Conservation (phyloP, 2,888 invertebrate genomes). For the Hirudinaria manillensis region DNA sequence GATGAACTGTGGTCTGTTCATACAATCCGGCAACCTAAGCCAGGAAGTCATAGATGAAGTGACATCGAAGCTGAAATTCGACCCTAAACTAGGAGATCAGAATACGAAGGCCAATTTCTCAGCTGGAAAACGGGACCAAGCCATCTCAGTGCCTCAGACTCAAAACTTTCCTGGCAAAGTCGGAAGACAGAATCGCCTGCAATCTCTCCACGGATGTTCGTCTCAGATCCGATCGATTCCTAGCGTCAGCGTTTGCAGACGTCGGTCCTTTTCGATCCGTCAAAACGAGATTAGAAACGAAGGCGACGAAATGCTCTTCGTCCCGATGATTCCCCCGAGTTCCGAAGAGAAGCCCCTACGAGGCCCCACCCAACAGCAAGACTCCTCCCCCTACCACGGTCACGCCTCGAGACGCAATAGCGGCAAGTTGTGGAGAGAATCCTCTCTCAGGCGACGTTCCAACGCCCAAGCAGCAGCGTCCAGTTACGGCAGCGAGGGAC, state of each 20-base stretch:
- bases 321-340: slow-evolving; percentile 2
- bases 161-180: neutral
- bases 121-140: neutral
- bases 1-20: neutral
- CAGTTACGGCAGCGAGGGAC: neutral
- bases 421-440: slow-evolving; percentile 19
- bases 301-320: slow-evolving; percentile 34
- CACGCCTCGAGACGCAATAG: neutral
- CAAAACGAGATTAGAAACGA: slow-evolving; percentile 37
- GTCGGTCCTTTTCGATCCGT: slow-evolving; percentile 38
- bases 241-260: slow-evolving; percentile 28
- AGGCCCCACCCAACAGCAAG: neutral
- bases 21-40: neutral
- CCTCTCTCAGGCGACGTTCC: slow-evolving; percentile 10
- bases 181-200: slow-evolving; percentile 2
- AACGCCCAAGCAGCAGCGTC: neutral
- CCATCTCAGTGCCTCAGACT: slow-evolving; percentile 13
- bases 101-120: neutral
- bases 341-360: neutral
- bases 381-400: slow-evolving; percentile 5
- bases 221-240: neutral
- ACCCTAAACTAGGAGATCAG: neutral
- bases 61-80: slow-evolving; percentile 2
- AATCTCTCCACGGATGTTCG: neutral
- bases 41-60: neutral